Base-by-base conservation (phyloP, 1,140 invertebrate species). In the Antheraea pernyi region DNA sequence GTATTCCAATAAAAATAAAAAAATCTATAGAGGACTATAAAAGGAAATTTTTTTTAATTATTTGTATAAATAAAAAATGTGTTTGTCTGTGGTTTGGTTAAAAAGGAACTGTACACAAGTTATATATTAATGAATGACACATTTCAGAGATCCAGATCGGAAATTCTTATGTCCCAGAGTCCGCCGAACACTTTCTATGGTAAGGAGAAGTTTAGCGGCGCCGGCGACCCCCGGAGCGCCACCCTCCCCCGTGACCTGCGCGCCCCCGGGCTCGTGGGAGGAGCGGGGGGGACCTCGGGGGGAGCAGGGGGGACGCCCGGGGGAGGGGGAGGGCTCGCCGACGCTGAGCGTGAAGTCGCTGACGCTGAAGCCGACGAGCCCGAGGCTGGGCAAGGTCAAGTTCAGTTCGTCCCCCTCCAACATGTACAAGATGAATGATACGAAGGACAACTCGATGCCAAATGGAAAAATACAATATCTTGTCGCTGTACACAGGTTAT, bases 401-500 rank as follows among this genome's bases (percentile, higher is more conserved):
- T 79, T 74, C 59, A 72, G 76, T 46, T 83, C 77, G 30, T 84
- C 84, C 0, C 84, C 82, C 9, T 78, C 81, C 16, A 72, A 82
- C 46, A 82, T 82, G 82, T 73, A 76, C 67, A 60, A 62, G 59
- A 72, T 78, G 75, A 71, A 79, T 16, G 73, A 74, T 7, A 18
- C 19, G 18, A 59, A 65, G 16, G 68, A 62, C 0, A 59, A 37
- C 0, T 37, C 65, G 53, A n/a, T 48, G 48, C 19, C 22, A 59
- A 53, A 48, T 10, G 36, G 70, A 68, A 61, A 71, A 22, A 64
- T 79, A 39, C 75, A 94, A 67, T 96, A 96, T 85, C 90, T 97
- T 30, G 71, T 97, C 67, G 96, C 96, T 0, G 94, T 97, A 18
- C 96, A 97, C 88, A 78, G 82, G 79, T 85, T 0, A 69, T 70